Evolutionary conservation across 2,797 vertebrate species (phyloP).

Genomic region (Gymnoscopelus braueri): DNA sequence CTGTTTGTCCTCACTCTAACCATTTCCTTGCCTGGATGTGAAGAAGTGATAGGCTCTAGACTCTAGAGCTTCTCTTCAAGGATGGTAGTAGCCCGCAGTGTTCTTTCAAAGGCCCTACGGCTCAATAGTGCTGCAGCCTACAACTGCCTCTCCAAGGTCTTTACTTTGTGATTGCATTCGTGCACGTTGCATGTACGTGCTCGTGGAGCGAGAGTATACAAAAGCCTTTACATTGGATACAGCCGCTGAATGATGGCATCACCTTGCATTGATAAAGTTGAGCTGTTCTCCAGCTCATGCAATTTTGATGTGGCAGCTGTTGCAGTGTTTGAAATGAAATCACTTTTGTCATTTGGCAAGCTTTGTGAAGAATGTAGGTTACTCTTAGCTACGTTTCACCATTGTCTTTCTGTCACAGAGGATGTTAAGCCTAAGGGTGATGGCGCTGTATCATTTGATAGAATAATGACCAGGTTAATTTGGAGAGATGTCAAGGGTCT

Average conservation of each 20-base stretch:
- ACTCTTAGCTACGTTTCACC: slow-evolving; percentile 19
- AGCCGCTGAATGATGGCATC: slow-evolving; percentile 29
- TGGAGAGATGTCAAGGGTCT: slow-evolving; percentile 53
- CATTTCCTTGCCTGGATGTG: slow-evolving; percentile 65
- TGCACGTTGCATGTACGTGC: not conserved
- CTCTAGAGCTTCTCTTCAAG: slow-evolving; percentile 35
- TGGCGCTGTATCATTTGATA: slow-evolving; percentile 26
- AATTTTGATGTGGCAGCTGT: slow-evolving; percentile 13
- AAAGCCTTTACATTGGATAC: slow-evolving; percentile 2
- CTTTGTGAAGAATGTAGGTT: slow-evolving; percentile 9
- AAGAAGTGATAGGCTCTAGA: slow-evolving; percentile 40
- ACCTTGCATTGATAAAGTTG: slow-evolving; percentile 31
- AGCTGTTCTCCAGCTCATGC: slow-evolving; percentile 42
- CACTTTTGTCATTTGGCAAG: slow-evolving; percentile 19
- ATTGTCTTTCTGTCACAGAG: slow-evolving; percentile 15
- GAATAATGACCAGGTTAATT: slow-evolving; percentile 47
- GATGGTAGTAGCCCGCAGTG: slow-evolving; percentile 37
- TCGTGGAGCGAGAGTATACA: too few relatives aligned
- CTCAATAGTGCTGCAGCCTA: slow-evolving; percentile 43
- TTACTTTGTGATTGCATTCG: not conserved
- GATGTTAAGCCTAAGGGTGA: slow-evolving; percentile 9
- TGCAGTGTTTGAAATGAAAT: slow-evolving; percentile 25
- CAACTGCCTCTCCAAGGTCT: slow-evolving; percentile 33
- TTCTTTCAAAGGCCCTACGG: slow-evolving; percentile 52
- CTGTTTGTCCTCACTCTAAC: slow-evolving; percentile 51